A percentile compares a stretch with the other conserved stretches of the same genome.
Evolutionary conservation across 2,888 invertebrate genomes (phyloP).

Genomic region (Lymantria monacha): DNA sequence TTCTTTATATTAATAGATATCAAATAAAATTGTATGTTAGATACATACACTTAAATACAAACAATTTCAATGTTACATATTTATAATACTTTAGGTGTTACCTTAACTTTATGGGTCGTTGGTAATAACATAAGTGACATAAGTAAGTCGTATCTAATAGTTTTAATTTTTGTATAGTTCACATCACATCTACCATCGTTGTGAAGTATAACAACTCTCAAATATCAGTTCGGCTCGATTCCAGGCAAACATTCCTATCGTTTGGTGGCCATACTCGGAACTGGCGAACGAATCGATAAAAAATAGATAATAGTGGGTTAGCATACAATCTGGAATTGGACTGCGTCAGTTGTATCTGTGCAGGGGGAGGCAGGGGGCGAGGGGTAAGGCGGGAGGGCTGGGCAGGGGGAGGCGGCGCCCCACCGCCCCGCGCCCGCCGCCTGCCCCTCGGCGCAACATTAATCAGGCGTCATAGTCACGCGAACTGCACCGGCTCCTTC

Average conservation of each 20-base stretch:
- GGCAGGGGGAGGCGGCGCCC: constrained; percentile 13
- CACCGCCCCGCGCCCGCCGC: constrained; percentile 13
- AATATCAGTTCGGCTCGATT: not conserved
- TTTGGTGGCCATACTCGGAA: constrained; percentile 5
- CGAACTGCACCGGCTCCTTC: constrained; percentile 14
- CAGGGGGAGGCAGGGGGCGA: not conserved
- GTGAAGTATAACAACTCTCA: constrained; percentile 1
- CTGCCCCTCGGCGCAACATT: constrained; percentile 34
- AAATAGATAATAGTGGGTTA: constrained; percentile 23
- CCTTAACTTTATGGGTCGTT: too few species aligned
- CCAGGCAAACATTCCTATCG: not conserved
- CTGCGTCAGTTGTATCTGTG: not conserved
- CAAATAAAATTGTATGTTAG: too few species aligned
- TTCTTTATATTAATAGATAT: too few species aligned
- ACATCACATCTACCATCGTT: too few species aligned
- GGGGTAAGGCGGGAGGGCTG: too few species aligned
- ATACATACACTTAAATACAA: too few species aligned
- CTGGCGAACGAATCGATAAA: constrained; percentile 22
- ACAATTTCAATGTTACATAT: too few species aligned
- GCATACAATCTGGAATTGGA: constrained; percentile 7
- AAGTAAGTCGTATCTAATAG: too few species aligned
- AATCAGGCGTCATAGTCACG: constrained; percentile 39
- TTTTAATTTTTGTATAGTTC: too few species aligned
- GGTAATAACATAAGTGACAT: too few species aligned
- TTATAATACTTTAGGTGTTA: too few species aligned